Base-by-base conservation (phyloP, 2,797 vertebrate genomes). In the Leptatherina wallacei region DNA sequence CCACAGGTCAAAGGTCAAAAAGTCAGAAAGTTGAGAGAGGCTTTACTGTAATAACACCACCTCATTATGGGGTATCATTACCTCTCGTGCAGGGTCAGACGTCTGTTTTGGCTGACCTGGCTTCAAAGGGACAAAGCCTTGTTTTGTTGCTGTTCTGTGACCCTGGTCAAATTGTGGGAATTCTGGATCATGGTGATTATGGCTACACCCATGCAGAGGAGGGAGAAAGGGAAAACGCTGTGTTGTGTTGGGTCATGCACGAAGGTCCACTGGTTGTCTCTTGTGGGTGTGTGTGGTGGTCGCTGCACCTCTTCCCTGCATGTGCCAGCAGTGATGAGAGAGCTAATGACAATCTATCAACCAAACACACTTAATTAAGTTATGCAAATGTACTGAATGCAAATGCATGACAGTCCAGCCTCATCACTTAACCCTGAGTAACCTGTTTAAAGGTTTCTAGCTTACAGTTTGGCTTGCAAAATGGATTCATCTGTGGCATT, bases 371-470 rank as follows among this genome's bases (percentile, higher is more conserved):
- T 80, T 81, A 82, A 91, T 91, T 90, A 91, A 81, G 76, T 87
- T 91, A 92, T 93, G 92, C 88, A 84, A 92, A 92, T 91, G 68
- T 40, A 0, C 58, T 89, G 85, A 87, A 90, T 92, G 87, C 61
- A 52, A 86, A 91, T 83, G 87, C 74, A 42, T 60, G 61, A 68
- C 66, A 13, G 65, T 5, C 71, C 62, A 36, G 80, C 73, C 52
- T 86, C 81, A 20, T 81, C 85, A 82, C 78, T 90, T 91, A 90
- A 91, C 90, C 89, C 74, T 0, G 1, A 7, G 29, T 61, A 73
- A 81, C 86, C 81, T 59, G 73, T 85, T 85, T 80, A 88, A 85
- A 83, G 81, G 76, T 67, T 87, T 69, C 55, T 42, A 22, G 69
- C 49, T 49, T 69, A 68, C 54, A 66, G 61, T 73, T 20, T 4